A percentile compares a stretch with the other conserved stretches of the same genome.
Conservation (phyloP, 1,140 invertebrate genomes). For the Drosophila aff. region DNA sequence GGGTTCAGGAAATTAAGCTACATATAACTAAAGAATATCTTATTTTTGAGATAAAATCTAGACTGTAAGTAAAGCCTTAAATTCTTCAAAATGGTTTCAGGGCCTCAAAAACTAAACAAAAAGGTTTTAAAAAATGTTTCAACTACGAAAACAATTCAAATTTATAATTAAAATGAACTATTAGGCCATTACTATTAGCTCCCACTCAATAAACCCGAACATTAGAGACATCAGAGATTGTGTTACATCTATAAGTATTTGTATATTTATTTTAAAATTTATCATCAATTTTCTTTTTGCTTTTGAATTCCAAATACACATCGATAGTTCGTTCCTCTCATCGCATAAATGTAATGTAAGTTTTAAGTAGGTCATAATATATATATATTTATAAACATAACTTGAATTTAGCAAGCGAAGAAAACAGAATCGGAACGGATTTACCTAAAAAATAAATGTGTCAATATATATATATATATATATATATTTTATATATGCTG, state of each 20-base stretch:
- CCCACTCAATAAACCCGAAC: neutral
- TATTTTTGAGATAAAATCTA: neutral
- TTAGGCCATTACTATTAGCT: too few species aligned
- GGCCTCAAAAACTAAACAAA: neutral
- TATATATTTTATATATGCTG: slow-evolving; percentile 48
- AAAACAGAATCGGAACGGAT: slow-evolving; percentile 28
- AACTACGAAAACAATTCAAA: neutral
- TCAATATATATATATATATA: slow-evolving; percentile 55
- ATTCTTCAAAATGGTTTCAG: neutral
- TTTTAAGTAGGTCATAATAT: slow-evolving; percentile 19
- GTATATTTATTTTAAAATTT: slow-evolving; percentile 52
- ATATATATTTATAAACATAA: slow-evolving; percentile 22
- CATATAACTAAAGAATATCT: neutral
- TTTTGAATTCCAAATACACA: slow-evolving; percentile 53
- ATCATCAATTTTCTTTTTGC: slow-evolving; percentile 40
- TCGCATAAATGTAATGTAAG: slow-evolving; percentile 15
- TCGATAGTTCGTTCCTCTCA: slow-evolving; percentile 38
- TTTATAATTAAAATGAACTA: neutral
- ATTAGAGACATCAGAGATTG: neutral
- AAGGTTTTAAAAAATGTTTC: neutral
- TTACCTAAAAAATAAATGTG: slow-evolving; percentile 36
- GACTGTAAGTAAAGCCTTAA: too few species aligned
- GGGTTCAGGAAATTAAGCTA: neutral
- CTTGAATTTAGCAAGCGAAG: slow-evolving; percentile 27
- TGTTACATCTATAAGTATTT: slow-evolving; percentile 58